A percentile compares a stretch with the other conserved stretches of the same genome.
Conservation (phyloP, 2,113 vertebrate genomes). For the Atractosteus spatula region DNA sequence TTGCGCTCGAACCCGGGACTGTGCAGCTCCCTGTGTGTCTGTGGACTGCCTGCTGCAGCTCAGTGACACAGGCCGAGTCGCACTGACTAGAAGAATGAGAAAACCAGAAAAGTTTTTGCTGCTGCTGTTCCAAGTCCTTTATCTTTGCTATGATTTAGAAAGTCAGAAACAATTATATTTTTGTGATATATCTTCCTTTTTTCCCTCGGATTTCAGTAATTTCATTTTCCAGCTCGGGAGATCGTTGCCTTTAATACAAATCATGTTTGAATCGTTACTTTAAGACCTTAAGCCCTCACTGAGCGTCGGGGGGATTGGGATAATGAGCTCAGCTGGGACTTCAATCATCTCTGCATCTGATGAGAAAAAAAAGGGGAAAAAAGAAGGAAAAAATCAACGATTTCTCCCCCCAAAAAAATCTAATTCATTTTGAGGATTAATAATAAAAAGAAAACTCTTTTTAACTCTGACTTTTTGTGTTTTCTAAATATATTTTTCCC, state of each 20-base stretch:
- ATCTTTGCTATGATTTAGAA: constrained; percentile 32
- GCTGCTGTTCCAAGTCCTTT: constrained; percentile 16
- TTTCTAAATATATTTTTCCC: constrained; percentile 51
- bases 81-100: too few relatives aligned
- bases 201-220: constrained; percentile 56
- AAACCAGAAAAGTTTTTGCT: not conserved
- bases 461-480: constrained; percentile 51
- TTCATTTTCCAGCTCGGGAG: constrained; percentile 63
- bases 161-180: constrained; percentile 57
- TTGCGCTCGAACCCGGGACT: too few relatives aligned
- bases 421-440: constrained; percentile 65
- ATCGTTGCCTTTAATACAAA: constrained; percentile 80
- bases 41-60: too few relatives aligned
- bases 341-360: constrained; percentile 76
- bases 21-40: too few relatives aligned
- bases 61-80: too few relatives aligned
- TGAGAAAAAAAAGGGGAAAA: constrained; percentile 62
- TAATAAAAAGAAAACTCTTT: constrained; percentile 50
- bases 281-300: constrained; percentile 68
- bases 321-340: constrained; percentile 78
- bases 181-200: constrained; percentile 50
- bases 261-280: constrained; percentile 81
- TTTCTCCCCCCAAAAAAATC: constrained; percentile 37
- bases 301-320: constrained; percentile 53
- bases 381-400: constrained; percentile 48